Percentiles rank a stretch among this genome's conserved stretches.
phyloP scores from a whole-genome alignment of 1,140 invertebrate genomes.

The Acromyrmex echinatior region DNA sequence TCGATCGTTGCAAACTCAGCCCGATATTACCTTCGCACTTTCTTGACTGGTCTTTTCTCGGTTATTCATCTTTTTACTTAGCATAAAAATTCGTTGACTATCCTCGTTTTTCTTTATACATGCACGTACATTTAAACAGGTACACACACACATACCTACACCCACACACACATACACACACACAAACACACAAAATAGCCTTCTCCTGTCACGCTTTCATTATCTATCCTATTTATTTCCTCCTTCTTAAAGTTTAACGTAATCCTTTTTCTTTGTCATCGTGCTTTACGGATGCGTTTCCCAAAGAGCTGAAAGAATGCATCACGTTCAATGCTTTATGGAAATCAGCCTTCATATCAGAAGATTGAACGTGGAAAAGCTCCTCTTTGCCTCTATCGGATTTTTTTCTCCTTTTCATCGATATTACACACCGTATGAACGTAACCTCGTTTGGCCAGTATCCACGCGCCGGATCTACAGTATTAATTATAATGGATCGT shows the following conservation, averaged over 20 bases:
- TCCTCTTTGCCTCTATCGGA: conserved; percentile 51
- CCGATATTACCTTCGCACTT: conserved; percentile 18
- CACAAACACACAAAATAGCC: not conserved
- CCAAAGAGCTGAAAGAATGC: conserved; percentile 65
- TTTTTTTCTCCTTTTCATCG: conserved; percentile 45
- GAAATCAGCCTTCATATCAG: conserved; percentile 68
- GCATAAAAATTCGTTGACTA: not conserved
- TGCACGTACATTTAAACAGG: not conserved
- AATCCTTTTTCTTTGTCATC: conserved; percentile 71
- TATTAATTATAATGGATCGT: conserved; percentile 68
- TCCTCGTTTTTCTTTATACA: not conserved
- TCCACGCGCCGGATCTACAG: conserved; percentile 49
- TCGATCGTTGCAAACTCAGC: not conserved
- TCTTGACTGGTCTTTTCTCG: not conserved
- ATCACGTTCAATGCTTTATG: conserved; percentile 62
- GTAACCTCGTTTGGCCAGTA: conserved; percentile 62
- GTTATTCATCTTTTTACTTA: not conserved
- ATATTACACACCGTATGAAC: conserved; percentile 48
- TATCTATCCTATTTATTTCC: conserved; percentile 53
- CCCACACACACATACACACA: no score
- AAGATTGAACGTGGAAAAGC: conserved; percentile 69
- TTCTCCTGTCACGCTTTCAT: conserved; percentile 43
- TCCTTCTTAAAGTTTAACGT: conserved; percentile 33
- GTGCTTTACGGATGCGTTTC: conserved; percentile 63
- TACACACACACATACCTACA: not conserved